phyloP scores from a whole-genome alignment of 2,888 invertebrate genomes.

The Odontothrips loti region DNA sequence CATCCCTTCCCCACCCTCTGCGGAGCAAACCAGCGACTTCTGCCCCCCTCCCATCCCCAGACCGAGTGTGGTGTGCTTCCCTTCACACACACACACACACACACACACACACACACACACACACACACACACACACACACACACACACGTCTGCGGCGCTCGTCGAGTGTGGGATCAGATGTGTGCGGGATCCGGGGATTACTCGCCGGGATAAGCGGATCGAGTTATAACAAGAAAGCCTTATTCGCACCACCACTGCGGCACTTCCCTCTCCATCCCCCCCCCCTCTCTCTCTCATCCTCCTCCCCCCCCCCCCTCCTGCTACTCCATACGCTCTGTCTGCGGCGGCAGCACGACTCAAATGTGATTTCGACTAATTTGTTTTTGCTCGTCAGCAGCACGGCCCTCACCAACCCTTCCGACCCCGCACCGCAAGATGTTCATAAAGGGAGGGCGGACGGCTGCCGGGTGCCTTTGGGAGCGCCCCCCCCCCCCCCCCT shows the following conservation, averaged over 20 bases:
- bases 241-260: neutral
- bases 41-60: too few relatives aligned
- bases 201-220: slow-evolving; percentile 1
- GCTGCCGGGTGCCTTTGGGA: neutral
- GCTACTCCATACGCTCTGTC: neutral
- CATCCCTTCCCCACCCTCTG: neutral
- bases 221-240: slow-evolving; percentile 15
- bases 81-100: neutral
- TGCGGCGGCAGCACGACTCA: neutral
- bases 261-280: neutral
- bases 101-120: neutral
- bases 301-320: neutral
- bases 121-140: neutral
- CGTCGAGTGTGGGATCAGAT: neutral
- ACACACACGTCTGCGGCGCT: neutral
- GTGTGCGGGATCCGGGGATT: neutral
- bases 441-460: too few relatives aligned
- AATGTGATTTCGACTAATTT: too few relatives aligned
- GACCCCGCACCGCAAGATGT: neutral
- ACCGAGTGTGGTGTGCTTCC: neutral
- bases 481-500: neutral
- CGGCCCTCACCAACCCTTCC: neutral
- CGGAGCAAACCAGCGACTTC: too few relatives aligned
- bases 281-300: neutral
- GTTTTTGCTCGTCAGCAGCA: neutral